A percentile compares a stretch with the other conserved stretches of the same genome.
phyloP scores from a whole-genome alignment of 2,797 vertebrate species.

The Lophotriccus pileatus region DNA sequence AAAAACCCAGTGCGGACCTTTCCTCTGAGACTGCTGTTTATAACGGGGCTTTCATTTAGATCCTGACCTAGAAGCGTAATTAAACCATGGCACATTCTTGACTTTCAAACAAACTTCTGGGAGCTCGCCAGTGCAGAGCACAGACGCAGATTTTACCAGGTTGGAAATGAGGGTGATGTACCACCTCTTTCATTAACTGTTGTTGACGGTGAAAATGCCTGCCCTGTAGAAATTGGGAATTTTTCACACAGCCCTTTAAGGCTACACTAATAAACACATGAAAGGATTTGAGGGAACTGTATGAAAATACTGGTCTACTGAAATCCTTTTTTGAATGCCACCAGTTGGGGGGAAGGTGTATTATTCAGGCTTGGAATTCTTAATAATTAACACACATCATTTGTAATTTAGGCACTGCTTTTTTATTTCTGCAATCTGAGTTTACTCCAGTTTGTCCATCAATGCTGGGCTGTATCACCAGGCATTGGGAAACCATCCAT shows the following conservation, averaged over 20 bases:
- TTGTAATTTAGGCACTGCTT: not conserved
- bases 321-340: not conserved
- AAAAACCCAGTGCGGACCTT: slow-evolving; percentile 17
- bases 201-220: slow-evolving; percentile 8
- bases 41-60: slow-evolving; percentile 53
- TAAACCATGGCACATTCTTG: slow-evolving; percentile 58
- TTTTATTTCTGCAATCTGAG: not conserved
- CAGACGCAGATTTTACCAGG: slow-evolving; percentile 13
- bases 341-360: not conserved
- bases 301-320: not conserved
- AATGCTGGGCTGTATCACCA: not conserved
- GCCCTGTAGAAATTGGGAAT: not conserved
- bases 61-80: slow-evolving; percentile 5
- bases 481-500: not conserved
- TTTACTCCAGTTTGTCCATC: not conserved
- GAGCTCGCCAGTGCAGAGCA: slow-evolving; percentile 21
- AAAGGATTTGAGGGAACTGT: not conserved
- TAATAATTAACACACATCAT: not conserved
- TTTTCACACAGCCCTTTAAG: slow-evolving; percentile 1
- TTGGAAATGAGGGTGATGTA: not conserved
- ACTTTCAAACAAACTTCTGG: slow-evolving; percentile 56
- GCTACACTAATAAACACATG: slow-evolving; percentile 21
- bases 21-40: slow-evolving; percentile 23
- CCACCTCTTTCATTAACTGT: slow-evolving; percentile 45
- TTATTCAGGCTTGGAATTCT: not conserved